Conservation (phyloP, 2,797 vertebrate species). For the Choloepus didactylus region DNA sequence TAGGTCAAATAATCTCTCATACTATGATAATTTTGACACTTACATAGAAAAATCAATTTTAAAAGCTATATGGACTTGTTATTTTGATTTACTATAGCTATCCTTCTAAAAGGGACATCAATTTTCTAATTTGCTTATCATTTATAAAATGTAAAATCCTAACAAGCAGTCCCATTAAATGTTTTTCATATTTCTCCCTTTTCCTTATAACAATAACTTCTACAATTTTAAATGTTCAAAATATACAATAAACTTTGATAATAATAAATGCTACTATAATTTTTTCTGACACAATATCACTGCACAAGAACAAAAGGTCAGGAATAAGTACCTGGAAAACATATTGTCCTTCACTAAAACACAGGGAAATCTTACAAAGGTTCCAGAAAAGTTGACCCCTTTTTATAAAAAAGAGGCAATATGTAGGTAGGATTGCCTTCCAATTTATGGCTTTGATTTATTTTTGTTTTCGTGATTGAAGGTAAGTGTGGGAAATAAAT, state of each 20-base stretch:
- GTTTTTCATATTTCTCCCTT: too few relatives aligned
- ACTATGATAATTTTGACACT: neutral
- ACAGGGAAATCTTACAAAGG: constrained; percentile 56
- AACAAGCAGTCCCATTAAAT: too few relatives aligned
- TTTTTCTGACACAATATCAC: constrained; percentile 36
- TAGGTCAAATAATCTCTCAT: neutral
- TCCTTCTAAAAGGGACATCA: neutral
- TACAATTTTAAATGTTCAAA: too few relatives aligned
- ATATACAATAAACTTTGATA: neutral
- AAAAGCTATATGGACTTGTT: neutral
- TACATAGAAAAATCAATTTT: constrained; percentile 1
- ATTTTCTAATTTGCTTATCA: neutral
- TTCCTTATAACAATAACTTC: too few relatives aligned
- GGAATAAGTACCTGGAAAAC: constrained; percentile 56
- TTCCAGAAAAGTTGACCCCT: neutral
- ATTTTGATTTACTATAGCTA: constrained; percentile 28
- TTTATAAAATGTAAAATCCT: neutral
- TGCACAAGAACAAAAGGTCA: constrained; percentile 72
- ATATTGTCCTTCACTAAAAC: constrained; percentile 31
- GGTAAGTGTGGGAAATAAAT: neutral
- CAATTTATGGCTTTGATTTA: neutral
- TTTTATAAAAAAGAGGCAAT: constrained; percentile 59
- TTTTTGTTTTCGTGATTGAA: neutral
- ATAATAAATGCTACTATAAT: constrained; percentile 60
- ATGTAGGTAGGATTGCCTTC: neutral